Conservation (phyloP, 2,113 vertebrate species). For the Anser brachyrhynchus region DNA sequence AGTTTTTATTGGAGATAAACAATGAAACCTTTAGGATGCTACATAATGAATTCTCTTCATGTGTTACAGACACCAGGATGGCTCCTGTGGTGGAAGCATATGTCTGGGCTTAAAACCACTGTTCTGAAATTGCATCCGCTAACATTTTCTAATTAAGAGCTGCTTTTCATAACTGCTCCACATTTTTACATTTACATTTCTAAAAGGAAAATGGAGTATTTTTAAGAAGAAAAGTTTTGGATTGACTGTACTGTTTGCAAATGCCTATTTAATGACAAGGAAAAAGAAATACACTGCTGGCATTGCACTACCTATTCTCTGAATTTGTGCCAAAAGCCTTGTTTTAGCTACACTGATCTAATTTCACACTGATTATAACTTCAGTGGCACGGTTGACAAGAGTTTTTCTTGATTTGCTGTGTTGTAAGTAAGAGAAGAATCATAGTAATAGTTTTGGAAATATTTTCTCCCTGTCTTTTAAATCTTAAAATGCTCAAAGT, state of each 20-base stretch:
- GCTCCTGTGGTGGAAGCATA: constrained; percentile 43
- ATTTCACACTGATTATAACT: background rate
- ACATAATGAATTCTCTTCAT: constrained; percentile 52
- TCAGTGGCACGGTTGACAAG: background rate
- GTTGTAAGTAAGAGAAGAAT: background rate
- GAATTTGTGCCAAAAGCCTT: background rate
- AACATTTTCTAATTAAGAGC: constrained; percentile 26
- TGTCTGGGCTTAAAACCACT: constrained; percentile 34
- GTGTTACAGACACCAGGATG: constrained; percentile 8
- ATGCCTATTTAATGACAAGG: background rate
- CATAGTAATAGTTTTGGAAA: background rate
- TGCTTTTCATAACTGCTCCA: background rate
- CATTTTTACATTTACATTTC: background rate
- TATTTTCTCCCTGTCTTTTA: background rate
- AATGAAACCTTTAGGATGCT: constrained; percentile 35
- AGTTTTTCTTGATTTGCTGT: background rate
- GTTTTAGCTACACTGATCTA: background rate
- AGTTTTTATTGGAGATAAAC: constrained; percentile 23
- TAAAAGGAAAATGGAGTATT: background rate
- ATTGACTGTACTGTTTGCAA: background rate
- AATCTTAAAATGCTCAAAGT: background rate
- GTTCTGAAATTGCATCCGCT: constrained; percentile 12
- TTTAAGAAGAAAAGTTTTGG: background rate
- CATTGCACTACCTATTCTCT: background rate
- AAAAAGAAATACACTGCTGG: background rate